Percentiles rank a stretch among this genome's conserved stretches.
phyloP scores from a whole-genome alignment of 2,797 vertebrate genomes.

The Sebastes aleutianus region DNA sequence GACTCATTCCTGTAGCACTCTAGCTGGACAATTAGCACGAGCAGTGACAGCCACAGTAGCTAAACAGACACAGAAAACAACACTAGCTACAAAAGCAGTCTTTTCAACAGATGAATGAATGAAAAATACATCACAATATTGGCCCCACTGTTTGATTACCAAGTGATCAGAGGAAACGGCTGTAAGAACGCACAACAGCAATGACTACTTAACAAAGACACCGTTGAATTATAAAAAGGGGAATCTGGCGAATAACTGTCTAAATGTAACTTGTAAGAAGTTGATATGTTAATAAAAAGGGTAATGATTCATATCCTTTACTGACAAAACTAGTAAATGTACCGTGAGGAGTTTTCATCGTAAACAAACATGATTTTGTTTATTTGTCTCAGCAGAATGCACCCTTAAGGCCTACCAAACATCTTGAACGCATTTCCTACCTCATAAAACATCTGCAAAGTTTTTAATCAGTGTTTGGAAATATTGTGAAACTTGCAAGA shows the following conservation, averaged over 20 bases:
- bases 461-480: not conserved
- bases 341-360: not conserved
- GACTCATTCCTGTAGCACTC: too few species aligned
- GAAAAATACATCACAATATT: not conserved
- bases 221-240: not conserved
- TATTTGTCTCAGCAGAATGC: not conserved
- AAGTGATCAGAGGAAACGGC: not conserved
- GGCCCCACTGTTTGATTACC: not conserved
- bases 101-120: not conserved
- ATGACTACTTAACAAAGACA: not conserved
- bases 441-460: not conserved
- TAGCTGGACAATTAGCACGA: not conserved
- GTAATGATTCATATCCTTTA: not conserved
- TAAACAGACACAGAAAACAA: not conserved
- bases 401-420: not conserved
- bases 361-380: constrained; percentile 5
- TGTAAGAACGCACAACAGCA: not conserved
- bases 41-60: not conserved
- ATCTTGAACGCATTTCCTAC: constrained; percentile 9
- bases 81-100: not conserved
- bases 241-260: not conserved
- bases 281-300: not conserved
- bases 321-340: not conserved
- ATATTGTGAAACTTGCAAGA: not conserved
- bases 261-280: not conserved